Conservation (phyloP, 2,888 invertebrate species). For the Blastobasis adustella region DNA sequence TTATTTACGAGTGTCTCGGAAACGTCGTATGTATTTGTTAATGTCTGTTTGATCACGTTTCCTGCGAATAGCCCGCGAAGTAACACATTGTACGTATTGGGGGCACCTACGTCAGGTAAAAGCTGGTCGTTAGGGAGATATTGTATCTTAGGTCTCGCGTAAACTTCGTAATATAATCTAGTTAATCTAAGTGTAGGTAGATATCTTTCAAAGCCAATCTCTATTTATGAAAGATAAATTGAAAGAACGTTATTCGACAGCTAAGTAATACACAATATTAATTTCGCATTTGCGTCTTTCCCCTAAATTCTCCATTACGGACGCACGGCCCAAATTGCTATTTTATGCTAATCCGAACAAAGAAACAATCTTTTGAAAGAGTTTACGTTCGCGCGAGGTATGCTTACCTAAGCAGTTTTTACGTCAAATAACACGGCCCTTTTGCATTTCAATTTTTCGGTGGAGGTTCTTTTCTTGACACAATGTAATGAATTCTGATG, state of each 20-base stretch:
- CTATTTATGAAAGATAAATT: no score
- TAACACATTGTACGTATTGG: no score
- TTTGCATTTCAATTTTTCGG: background rate
- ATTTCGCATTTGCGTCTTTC: constrained; percentile 1
- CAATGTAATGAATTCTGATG: background rate
- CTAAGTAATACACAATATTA: constrained; percentile 1
- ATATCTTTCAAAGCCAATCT: no score
- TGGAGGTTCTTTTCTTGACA: background rate
- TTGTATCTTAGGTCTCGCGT: no score
- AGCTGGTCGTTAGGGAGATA: no score
- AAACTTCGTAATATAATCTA: no score
- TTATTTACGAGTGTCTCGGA: constrained; percentile 18
- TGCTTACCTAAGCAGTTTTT: background rate
- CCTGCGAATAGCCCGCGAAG: no score
- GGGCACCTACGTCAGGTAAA: no score
- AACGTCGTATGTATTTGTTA: constrained; percentile 5
- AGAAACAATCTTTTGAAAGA: background rate
- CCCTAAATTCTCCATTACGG: background rate
- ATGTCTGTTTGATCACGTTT: no score
- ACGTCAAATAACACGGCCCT: background rate
- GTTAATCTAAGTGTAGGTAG: no score
- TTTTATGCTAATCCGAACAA: constrained; percentile 4
- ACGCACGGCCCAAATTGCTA: constrained; percentile 2
- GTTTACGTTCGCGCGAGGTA: background rate
- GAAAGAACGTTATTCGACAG: no score